Base-by-base conservation (phyloP, 2,888 invertebrate genomes). In the Phorcus lineatus region DNA sequence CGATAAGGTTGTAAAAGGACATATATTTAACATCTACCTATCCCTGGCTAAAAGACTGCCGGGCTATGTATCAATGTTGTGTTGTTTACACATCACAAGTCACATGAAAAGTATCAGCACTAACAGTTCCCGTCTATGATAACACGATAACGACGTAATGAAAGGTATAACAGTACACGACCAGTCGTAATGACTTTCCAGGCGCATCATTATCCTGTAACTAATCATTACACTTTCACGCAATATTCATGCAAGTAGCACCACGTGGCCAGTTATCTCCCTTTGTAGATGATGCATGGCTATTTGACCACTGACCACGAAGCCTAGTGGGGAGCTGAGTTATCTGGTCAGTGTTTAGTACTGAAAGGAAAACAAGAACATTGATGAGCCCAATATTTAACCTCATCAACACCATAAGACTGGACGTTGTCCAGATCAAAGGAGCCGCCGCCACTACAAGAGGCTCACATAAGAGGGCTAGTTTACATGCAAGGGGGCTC, bases 241-340 rank as follows among this genome's bases (percentile, higher is more conserved):
- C 28, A 22, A 28, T 24, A 24, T 16, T 24, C 22, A 62, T 28
- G 62, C 24, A 62, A 62, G 62, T 62, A 62, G 62, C 24, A 24
- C 24, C 62, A 62, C 62, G 62, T 62, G 62, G 62, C 28, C 62
- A 62, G 62, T 62, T 17, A 62, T 28, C 62, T 24, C 62, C 62
- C 62, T 62, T 62, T 62, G 62, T 62, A 62, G 62, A 62, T 62
- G 62, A 62, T 62, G 28, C 62, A 62, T 62, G 62, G 62, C 24
- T 28, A 28, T 62, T 62, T 62, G 62, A 62, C 62, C 62, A 62
- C 62, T 62, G 24, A 28, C 28, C 28, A 62, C 28, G 28, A 16
- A 62, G 24, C 24, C 62, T 24, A 28, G 28, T 28, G 28, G 28
- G 16, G 13, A 28, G 62, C 28, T 9, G 62, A 16, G 24, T 28